These are phyloP conservation scores for Synanthedon myopaeformis DNA, from an alignment of 2,888 invertebrate genomes.

Conservation along the genomic window DNA sequence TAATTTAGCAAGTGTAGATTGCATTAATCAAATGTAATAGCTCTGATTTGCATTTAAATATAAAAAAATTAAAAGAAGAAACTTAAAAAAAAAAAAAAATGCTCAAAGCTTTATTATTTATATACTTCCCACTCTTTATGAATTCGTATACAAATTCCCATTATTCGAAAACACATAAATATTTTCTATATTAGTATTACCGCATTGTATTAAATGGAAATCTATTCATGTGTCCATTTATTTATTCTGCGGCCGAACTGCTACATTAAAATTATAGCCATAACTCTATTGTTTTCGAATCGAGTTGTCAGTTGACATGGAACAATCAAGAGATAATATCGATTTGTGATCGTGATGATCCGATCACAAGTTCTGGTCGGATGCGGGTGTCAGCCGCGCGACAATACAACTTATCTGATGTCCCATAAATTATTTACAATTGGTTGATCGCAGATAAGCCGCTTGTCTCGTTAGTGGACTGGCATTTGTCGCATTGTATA, in stretches of 20 bases:
- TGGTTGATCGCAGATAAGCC: constrained; percentile 13
- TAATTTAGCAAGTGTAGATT: no score
- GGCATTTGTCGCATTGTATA: constrained; percentile 13
- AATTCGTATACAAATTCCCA: no score
- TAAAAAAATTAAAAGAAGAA: no score
- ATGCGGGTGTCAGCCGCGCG: constrained; percentile 32
- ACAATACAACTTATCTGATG: constrained; percentile 13
- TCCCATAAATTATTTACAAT: constrained; percentile 22
- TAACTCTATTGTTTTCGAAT: constrained; percentile 19
- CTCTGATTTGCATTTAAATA: no score
- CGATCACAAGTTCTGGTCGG: constrained; percentile 13
- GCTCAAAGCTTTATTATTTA: no score
- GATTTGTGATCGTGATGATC: constrained; percentile 1
- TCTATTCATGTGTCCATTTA: neutral
- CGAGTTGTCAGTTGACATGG: neutral
- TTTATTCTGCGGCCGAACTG: constrained; percentile 14
- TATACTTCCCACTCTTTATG: no score
- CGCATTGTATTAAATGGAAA: no score
- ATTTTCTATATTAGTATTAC: no score
- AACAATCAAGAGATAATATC: constrained; percentile 1
- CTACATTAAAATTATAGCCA: constrained; percentile 16
- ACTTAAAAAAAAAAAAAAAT: no score
- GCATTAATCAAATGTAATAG: no score
- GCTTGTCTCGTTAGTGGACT: constrained; percentile 16
- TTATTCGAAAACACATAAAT: no score